Evolutionary conservation across 2,888 invertebrate species (phyloP).

Genomic region (Rotaria sp.): DNA sequence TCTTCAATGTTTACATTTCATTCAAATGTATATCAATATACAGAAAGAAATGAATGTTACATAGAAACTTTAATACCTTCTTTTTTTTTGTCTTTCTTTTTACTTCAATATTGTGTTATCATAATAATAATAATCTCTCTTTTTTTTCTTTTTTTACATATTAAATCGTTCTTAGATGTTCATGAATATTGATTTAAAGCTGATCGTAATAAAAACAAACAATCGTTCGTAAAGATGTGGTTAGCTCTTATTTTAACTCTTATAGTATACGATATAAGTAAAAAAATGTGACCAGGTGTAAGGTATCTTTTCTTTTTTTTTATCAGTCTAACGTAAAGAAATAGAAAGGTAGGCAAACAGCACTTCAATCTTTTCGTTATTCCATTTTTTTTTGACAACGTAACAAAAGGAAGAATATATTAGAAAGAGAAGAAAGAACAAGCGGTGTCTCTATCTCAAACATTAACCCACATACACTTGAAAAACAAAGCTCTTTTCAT

Average conservation of each 20-base stretch:
- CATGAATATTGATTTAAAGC: not conserved
- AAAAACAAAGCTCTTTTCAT: not conserved
- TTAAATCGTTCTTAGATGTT: not conserved
- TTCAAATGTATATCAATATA: not conserved
- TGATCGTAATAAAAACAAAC: not conserved
- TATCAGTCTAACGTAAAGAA: not conserved
- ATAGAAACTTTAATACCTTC: not conserved
- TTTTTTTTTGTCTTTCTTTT: not conserved
- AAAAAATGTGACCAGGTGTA: not conserved
- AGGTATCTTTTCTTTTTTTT: not conserved
- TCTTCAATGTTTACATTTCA: not conserved
- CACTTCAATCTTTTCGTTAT: not conserved
- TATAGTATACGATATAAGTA: not conserved
- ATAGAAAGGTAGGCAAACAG: not conserved
- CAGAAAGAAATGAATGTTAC: not conserved
- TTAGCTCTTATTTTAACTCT: not conserved
- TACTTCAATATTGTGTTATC: not conserved
- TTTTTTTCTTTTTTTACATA: not conserved
- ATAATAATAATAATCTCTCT: not conserved
- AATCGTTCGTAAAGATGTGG: not conserved
- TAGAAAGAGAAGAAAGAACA: not conserved
- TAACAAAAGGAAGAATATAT: not conserved
- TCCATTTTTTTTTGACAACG: slow-evolving; percentile 6
- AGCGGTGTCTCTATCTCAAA: not conserved
- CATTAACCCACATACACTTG: not conserved